Evolutionary conservation across 2,113 vertebrate species (phyloP), one percentile per base, ranked within the genome.

Genomic region (Phoenicopterus ruber): DNA sequence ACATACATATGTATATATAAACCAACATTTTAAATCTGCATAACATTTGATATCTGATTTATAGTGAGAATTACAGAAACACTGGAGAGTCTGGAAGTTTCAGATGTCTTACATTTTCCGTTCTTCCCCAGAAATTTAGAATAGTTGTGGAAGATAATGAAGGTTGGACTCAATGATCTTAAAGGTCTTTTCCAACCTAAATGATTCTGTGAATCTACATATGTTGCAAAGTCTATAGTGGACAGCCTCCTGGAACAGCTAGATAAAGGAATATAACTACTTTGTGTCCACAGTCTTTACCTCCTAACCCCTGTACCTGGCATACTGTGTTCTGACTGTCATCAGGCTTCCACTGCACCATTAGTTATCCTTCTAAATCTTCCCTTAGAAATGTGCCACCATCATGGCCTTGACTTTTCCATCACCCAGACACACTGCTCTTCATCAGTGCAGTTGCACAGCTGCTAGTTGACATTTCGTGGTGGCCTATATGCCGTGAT

Each of bases 1-100:
- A 34, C 24, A 58, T 69, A 47, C 6, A 62, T 81, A 50, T 40
- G 6, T 72, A 26, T 78, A 34, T 34, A 46, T 63, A 52, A 86
- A 69, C 3, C 17, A 49, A 87, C 9, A 82, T 85, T 94, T 96
- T 38, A 67, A 78, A 76, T 94, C 44, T 90, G 18, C 36, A 16
- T 76, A 63, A 46, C 17, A 40, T 74, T 62, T 69, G 28, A 21
- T 86, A 50, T n/a, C 42, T 49, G n/a, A 18, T 72, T 49, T 24
- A 69, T 49, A 47, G 22, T 80, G 42, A 36, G 31, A 44, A 57
- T 61, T 63, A 74, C 38, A 84, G 40, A 32, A 42, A 72, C 26
- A 36, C n/a, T 59, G 22, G 42, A 36, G 42, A 59, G 22, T 49
- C 29, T 59, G 44, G n/a, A 66, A 66, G 38, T 61, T 52, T 42